Conservation (phyloP, 2,888 invertebrate species). For the Homarus gammarus region DNA sequence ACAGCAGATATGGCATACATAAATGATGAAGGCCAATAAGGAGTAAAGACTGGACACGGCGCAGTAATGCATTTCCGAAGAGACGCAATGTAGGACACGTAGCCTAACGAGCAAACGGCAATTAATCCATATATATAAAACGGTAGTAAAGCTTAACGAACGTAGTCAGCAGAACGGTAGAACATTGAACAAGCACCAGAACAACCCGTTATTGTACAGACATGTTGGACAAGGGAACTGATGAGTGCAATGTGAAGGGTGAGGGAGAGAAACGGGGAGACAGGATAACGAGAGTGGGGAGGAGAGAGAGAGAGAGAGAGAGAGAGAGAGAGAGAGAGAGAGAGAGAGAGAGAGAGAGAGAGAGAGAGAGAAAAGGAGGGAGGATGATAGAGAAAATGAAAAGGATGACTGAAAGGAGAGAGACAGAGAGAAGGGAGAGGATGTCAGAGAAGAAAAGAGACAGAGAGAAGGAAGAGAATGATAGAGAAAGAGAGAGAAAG, state of each 20-base stretch:
- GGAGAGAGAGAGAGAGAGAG: neutral
- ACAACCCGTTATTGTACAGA: slow-evolving; percentile 55
- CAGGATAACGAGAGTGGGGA: slow-evolving; percentile 38
- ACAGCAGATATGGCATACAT: too few species aligned
- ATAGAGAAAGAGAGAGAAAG: too few species aligned
- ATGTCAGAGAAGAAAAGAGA: neutral
- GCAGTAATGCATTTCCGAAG: too few species aligned
- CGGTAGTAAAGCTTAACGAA: slow-evolving; percentile 29
- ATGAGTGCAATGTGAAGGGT: slow-evolving; percentile 55
- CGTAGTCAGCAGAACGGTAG: neutral
- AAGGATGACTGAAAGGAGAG: slow-evolving; percentile 29
- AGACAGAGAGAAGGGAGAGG: slow-evolving; percentile 25
- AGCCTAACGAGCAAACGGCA: slow-evolving; percentile 18
- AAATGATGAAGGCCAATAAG: neutral
- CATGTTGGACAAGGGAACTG: slow-evolving; percentile 53
- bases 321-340: neutral
- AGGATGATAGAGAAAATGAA: slow-evolving; percentile 25
- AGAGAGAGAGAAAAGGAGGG: slow-evolving; percentile 46
- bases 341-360: neutral
- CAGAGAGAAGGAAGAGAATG: too few species aligned
- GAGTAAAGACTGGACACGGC: too few species aligned
- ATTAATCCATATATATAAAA: slow-evolving; percentile 27
- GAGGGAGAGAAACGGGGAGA: slow-evolving; percentile 40
- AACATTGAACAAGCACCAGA: slow-evolving; percentile 44
- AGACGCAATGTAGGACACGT: neutral